Conservation (phyloP, 2,113 vertebrate genomes). For the Neogobius melanostomus region DNA sequence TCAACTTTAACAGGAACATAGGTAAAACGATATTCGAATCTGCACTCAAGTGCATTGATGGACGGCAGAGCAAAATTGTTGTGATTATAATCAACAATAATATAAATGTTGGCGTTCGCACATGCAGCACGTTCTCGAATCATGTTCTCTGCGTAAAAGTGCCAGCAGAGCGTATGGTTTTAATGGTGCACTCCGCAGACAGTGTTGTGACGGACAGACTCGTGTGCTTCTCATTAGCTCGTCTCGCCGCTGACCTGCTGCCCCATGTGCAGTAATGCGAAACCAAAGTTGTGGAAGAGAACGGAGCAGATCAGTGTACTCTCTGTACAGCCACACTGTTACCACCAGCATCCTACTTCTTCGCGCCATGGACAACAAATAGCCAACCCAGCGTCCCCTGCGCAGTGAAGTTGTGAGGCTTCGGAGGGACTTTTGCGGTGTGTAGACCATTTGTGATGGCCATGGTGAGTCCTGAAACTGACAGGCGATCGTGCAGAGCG, state of each 20-base stretch:
- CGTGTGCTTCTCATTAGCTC: conserved; percentile 69
- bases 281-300: conserved; percentile 61
- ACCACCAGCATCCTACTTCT: conserved; percentile 1
- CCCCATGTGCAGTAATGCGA: conserved; percentile 73
- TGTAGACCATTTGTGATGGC: conserved; percentile 54
- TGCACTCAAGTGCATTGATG: no score
- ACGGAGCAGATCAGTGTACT: conserved; percentile 54
- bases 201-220: conserved; percentile 36
- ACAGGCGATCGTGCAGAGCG: conserved; percentile 25
- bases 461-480: conserved; percentile 61
- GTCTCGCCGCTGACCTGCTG: conserved; percentile 71
- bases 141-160: neutral
- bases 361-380: conserved; percentile 1
- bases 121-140: neutral
- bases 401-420: neutral
- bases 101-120: no score
- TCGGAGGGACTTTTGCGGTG: neutral
- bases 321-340: conserved; percentile 3
- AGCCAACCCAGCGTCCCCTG: neutral
- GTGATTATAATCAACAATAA: no score
- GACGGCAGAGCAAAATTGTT: no score
- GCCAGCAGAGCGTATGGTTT: conserved; percentile 4
- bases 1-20: no score
- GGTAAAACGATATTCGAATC: no score
- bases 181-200: neutral